Evolutionary conservation across 2,113 vertebrate species (phyloP), one percentile per base, ranked within the genome.

Genomic region (Speoplatyrhinus poulsoni): DNA sequence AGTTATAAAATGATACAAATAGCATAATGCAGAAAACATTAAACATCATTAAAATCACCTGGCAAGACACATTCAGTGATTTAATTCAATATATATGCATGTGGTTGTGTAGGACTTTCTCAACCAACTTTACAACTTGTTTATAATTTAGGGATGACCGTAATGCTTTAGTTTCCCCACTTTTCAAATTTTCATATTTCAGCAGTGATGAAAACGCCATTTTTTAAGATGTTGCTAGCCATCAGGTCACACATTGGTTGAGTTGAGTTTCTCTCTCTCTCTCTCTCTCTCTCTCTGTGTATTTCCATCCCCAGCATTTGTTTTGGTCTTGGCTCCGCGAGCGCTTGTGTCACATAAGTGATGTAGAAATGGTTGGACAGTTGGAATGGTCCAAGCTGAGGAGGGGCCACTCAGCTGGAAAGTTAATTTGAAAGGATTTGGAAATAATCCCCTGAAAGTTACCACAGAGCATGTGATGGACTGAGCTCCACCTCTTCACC

Each of bases 341-440:
- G 46, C 65, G 60, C 55, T 91, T 88, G 86, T 92, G 89, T 89
- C 84, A 26, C 76, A 94, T 26, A 82, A 56, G 81, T 92, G 91
- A 94, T 92, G 90, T 87, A 93, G 93, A 95, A 93, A 83, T 54
- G 80, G 77, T 90, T 77, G 84, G 92, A 93, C 89, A 70, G 90
- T 93, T 92, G 90, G 84, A 92, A 92, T 90, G 89, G 91, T 90
- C 91, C 87, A 91, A 91, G 90, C 83, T 87, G 68, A 71, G 83
- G 88, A 86, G 79, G 79, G 81, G 86, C 87, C 84, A 80, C 70
- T 89, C 89, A 87, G 85, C 87, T 72, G 79, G 87, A 93, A 91
- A 90, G 91, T 88, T 91, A 81, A 90, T 87, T 89, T 91, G 77
- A 89, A 87, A 87, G 90, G 91, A 92, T 93, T 92, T 91, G 76